These are phyloP conservation scores for Cuniculus paca DNA, from an alignment of 2,797 vertebrate species.

Conservation along the genomic window DNA sequence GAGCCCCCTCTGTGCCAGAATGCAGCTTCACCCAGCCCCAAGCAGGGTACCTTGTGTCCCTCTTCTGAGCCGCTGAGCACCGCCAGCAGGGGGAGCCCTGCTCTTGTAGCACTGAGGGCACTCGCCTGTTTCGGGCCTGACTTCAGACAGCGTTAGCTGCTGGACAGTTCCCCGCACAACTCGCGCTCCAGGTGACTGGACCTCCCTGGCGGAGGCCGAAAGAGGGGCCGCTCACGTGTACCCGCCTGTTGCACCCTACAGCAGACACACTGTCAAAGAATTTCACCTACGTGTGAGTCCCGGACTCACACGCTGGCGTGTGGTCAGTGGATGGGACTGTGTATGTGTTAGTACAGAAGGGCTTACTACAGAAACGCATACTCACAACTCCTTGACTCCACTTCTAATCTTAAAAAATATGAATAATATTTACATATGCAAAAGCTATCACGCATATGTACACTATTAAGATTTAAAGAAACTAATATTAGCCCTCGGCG, in stretches of 20 bases:
- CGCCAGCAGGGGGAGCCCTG: constrained; percentile 63
- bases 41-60: not conserved
- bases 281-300: not conserved
- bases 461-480: not conserved
- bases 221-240: not conserved
- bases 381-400: not conserved
- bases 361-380: not conserved
- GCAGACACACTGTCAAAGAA: fast-evolving
- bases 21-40: too few species aligned
- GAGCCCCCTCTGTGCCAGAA: not conserved
- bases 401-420: not conserved
- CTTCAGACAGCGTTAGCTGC: constrained; percentile 71
- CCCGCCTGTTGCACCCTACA: not conserved
- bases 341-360: not conserved
- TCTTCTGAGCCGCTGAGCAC: not conserved
- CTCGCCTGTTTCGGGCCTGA: not conserved
- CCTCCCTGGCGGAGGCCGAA: too few species aligned
- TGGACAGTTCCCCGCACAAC: constrained; percentile 76
- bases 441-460: not conserved
- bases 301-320: not conserved
- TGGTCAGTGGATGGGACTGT: not conserved
- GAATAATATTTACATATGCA: not conserved
- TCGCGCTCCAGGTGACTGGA: too few species aligned
- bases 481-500: not conserved
- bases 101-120: not conserved